These are phyloP conservation scores for Pollenia labialis DNA, from an alignment of 2,888 invertebrate species.

Conservation along the genomic window DNA sequence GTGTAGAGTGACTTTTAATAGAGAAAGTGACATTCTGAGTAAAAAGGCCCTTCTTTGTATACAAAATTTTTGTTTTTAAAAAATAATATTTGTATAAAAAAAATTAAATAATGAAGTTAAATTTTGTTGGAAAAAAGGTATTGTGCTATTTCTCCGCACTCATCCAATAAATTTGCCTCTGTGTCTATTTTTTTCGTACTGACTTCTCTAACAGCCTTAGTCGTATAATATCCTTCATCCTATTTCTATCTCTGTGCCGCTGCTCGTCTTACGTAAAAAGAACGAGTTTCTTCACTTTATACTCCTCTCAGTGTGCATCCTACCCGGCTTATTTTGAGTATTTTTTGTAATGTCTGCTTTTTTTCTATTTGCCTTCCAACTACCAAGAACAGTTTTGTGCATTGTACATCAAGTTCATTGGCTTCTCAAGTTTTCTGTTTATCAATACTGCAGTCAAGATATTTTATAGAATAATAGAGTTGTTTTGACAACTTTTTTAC, in stretches of 20 bases:
- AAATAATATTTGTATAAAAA: too few relatives aligned
- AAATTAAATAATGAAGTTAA: too few relatives aligned
- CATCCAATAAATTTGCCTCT: background rate
- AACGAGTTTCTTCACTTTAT: background rate
- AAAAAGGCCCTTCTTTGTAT: too few relatives aligned
- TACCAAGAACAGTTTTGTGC: conserved; percentile 12
- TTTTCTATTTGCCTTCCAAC: conserved; percentile 19
- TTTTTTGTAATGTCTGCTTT: conserved; percentile 22
- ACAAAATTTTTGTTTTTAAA: too few relatives aligned
- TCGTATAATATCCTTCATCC: background rate
- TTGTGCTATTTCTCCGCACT: background rate
- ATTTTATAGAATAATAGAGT: conserved; percentile 62
- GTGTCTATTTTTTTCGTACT: background rate
- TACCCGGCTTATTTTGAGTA: background rate
- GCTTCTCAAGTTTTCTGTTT: conserved; percentile 69
- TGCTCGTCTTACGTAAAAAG: conserved; percentile 2
- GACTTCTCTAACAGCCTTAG: background rate
- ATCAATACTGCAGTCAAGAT: conserved; percentile 65
- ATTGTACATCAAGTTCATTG: conserved; percentile 67
- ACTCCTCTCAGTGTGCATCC: background rate
- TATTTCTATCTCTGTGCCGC: background rate
- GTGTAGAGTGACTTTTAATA: too few relatives aligned
- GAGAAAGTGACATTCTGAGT: too few relatives aligned
- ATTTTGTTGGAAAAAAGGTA: too few relatives aligned
- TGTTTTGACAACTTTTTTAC: conserved; percentile 65